Percentiles rank a stretch among this genome's conserved stretches.
These are phyloP conservation scores for Allolobophora icterica DNA, from an alignment of 2,888 invertebrate species.

Conservation along the genomic window DNA sequence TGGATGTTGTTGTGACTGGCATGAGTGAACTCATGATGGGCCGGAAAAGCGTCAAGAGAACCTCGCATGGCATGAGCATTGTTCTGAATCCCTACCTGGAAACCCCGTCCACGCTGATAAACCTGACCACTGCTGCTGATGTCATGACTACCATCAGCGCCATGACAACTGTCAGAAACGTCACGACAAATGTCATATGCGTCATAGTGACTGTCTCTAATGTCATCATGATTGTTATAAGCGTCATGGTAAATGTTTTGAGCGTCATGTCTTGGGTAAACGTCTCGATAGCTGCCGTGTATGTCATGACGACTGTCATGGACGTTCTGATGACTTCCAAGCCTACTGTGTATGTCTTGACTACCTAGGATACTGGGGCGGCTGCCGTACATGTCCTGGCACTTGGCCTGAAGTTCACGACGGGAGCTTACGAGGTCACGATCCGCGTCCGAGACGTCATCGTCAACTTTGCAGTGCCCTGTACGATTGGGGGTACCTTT, in stretches of 20 bases:
- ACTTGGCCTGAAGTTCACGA: background rate
- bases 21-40: background rate
- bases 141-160: background rate
- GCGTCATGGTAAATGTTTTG: background rate
- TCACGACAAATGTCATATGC: background rate
- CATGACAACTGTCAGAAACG: background rate
- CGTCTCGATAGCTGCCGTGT: background rate
- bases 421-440: background rate
- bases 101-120: background rate
- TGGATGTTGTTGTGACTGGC: conserved; percentile 8
- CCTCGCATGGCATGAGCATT: background rate
- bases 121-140: background rate
- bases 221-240: background rate
- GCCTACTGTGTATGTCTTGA: background rate
- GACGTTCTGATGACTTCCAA: background rate
- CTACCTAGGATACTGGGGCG: background rate
- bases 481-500: background rate
- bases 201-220: background rate
- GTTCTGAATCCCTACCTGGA: background rate
- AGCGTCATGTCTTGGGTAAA: background rate
- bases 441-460: background rate
- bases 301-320: conserved; percentile 8
- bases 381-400: conserved; percentile 8
- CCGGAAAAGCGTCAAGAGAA: background rate
- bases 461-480: background rate